Conservation (phyloP, 2,797 vertebrate genomes). For the Pipistrellus pipistrellus region DNA sequence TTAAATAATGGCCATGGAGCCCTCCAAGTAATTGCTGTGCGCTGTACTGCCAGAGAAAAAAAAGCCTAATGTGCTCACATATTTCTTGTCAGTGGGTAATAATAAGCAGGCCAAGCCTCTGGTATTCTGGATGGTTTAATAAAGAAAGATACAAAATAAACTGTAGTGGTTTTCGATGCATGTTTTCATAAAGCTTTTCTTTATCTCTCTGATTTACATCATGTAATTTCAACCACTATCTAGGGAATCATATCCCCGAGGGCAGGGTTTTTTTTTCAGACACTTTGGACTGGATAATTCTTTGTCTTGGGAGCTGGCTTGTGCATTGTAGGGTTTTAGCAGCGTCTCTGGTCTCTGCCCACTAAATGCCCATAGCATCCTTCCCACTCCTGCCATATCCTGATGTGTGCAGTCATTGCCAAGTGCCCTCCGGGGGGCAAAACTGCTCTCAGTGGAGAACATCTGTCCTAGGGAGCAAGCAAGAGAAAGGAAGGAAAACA, state of each 20-base stretch:
- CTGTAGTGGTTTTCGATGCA: neutral
- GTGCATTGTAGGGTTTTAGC: neutral
- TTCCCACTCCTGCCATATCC: fast-evolving
- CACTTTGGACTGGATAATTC: neutral
- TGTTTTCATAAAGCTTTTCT: neutral
- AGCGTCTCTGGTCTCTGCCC: fast-evolving
- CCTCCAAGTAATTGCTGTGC: neutral
- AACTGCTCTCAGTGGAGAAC: neutral
- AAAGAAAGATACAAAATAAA: neutral
- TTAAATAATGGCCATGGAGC: neutral
- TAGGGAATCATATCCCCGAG: neutral
- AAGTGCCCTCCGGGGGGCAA: neutral
- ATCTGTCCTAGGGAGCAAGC: neutral
- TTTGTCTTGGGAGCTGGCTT: neutral
- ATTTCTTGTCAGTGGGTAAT: neutral
- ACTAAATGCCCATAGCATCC: neutral
- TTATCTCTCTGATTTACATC: neutral
- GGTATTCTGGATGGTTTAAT: neutral
- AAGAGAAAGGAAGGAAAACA: neutral
- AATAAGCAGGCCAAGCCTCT: neutral
- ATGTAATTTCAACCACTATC: neutral
- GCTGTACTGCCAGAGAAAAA: neutral
- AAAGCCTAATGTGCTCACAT: neutral
- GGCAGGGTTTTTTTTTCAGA: neutral
- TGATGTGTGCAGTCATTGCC: neutral